A percentile compares a stretch with the other conserved stretches of the same genome.
These are phyloP conservation scores for Lepidonotus clava DNA, from an alignment of 2,888 invertebrate species.

Conservation along the genomic window DNA sequence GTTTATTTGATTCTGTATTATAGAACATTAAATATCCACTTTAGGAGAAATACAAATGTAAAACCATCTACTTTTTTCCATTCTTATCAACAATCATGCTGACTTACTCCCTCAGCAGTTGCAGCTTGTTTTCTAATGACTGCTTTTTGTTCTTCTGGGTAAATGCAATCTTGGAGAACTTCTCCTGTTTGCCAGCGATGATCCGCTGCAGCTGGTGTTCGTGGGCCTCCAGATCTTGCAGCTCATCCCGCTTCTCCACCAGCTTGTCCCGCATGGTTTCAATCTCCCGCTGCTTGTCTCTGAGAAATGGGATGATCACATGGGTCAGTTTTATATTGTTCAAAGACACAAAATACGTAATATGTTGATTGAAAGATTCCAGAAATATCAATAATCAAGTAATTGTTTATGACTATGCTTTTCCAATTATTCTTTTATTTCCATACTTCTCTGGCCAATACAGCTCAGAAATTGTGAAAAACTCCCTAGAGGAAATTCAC, in stretches of 20 bases:
- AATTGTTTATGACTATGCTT: too few relatives aligned
- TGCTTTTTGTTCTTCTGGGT: constrained; percentile 69
- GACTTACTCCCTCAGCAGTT: constrained; percentile 67
- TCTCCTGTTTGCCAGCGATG: constrained; percentile 67
- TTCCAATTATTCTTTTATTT: too few relatives aligned
- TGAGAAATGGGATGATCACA: constrained; percentile 55
- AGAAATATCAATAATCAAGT: neutral
- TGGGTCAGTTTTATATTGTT: neutral
- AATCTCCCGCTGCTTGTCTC: constrained; percentile 67
- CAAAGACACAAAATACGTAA: neutral
- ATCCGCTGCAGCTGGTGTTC: constrained; percentile 67
- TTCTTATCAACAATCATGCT: too few relatives aligned
- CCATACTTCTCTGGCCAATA: too few relatives aligned
- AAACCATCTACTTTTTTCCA: too few relatives aligned
- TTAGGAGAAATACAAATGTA: too few relatives aligned
- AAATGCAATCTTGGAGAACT: constrained; percentile 67
- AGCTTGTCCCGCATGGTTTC: constrained; percentile 64
- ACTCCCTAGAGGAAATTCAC: too few relatives aligned
- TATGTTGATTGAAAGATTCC: neutral
- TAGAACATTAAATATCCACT: too few relatives aligned
- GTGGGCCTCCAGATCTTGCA: constrained; percentile 63
- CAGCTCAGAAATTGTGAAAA: too few relatives aligned
- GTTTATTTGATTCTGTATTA: too few relatives aligned
- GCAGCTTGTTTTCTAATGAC: constrained; percentile 58
- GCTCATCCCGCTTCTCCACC: constrained; percentile 64